Percentiles rank a stretch among this genome's conserved stretches.
phyloP scores from a whole-genome alignment of 1,140 invertebrate genomes.

The Sarcophaga bullata region DNA sequence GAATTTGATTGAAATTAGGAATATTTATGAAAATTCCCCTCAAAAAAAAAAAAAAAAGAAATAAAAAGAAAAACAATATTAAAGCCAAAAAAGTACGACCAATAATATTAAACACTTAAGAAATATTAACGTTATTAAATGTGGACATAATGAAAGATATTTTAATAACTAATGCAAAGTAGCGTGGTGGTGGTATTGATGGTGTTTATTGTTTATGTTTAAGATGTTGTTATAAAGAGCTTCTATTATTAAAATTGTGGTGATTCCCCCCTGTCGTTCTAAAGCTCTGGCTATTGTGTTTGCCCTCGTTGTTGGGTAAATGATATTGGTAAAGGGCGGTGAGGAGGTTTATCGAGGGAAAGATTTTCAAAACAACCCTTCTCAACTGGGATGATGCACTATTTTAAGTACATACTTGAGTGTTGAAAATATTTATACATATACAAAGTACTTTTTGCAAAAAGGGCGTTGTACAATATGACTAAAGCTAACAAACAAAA shows the following conservation, averaged over 20 bases:
- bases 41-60: neutral
- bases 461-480: conserved; percentile 12
- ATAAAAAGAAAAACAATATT: neutral
- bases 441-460: conserved; percentile 16
- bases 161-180: conserved; percentile 21
- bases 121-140: neutral
- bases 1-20: neutral
- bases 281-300: neutral
- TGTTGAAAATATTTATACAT: conserved; percentile 14
- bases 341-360: neutral
- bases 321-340: neutral
- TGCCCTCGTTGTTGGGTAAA: no score
- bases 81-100: neutral
- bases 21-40: neutral
- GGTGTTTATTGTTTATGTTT: conserved; percentile 15
- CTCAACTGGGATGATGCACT: conserved; percentile 9
- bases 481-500: neutral
- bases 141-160: neutral
- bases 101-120: neutral
- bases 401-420: conserved; percentile 6
- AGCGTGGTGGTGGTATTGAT: neutral
- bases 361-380: conserved; percentile 17
- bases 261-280: neutral
- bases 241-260: conserved; percentile 10
- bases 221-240: conserved; percentile 15